Conservation (phyloP, 2,113 vertebrate species). For the Laterallus jamaicensis region DNA sequence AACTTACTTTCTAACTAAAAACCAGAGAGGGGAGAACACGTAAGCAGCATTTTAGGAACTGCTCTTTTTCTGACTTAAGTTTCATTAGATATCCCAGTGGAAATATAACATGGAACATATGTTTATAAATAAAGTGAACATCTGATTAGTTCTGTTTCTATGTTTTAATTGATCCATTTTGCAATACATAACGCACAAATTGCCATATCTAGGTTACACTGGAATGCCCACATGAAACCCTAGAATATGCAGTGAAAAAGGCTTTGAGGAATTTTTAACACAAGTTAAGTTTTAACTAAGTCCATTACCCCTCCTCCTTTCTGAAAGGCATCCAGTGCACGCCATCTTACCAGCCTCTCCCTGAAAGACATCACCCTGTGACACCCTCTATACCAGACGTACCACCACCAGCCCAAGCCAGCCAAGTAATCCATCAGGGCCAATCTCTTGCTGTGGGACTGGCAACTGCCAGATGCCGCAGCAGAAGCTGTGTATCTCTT, state of each 20-base stretch:
- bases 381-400: background rate
- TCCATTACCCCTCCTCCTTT: background rate
- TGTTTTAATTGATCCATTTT: slow-evolving; percentile 45
- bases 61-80: slow-evolving; percentile 40
- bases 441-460: background rate
- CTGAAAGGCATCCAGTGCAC: background rate
- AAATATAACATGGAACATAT: background rate
- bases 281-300: background rate
- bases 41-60: slow-evolving; percentile 40
- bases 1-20: slow-evolving; percentile 18
- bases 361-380: background rate
- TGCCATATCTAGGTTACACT: background rate
- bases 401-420: background rate
- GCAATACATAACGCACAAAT: slow-evolving; percentile 39
- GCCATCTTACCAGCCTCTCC: background rate
- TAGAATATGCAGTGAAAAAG: background rate
- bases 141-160: slow-evolving; percentile 44
- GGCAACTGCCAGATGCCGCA: slow-evolving; percentile 16
- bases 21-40: slow-evolving; percentile 10
- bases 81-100: background rate
- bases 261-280: background rate
- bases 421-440: background rate
- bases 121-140: slow-evolving; percentile 65
- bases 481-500: background rate
- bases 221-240: background rate